These are phyloP conservation scores for Pocillopora damicornis DNA, from an alignment of 64 coral and sea anemone genomes.

Conservation along the genomic window DNA sequence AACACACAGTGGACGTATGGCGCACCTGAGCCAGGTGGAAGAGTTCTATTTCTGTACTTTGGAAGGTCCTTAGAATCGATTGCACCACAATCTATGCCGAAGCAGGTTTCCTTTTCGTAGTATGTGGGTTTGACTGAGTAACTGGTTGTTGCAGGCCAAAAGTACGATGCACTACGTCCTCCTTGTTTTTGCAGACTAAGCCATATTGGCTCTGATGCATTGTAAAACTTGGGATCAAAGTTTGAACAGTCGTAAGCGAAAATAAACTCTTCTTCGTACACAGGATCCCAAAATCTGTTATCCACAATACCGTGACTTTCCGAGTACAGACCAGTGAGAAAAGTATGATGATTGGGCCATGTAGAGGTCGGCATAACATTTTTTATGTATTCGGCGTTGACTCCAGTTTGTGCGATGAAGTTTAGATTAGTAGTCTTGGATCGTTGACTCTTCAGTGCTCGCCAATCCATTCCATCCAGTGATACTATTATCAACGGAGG, in stretches of 20 bases:
- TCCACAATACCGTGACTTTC: constrained; percentile 80
- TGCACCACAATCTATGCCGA: not conserved
- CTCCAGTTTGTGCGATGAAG: constrained; percentile 67
- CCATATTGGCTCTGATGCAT: constrained; percentile 76
- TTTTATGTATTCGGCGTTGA: constrained; percentile 53
- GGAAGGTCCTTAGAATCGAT: constrained; percentile 28
- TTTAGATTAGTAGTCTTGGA: constrained; percentile 51
- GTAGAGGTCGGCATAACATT: constrained; percentile 51
- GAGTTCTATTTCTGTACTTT: constrained; percentile 28
- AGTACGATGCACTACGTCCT: constrained; percentile 12
- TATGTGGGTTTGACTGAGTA: constrained; percentile 32
- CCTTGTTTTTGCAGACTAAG: constrained; percentile 61
- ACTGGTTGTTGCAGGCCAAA: constrained; percentile 40
- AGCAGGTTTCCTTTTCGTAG: constrained; percentile 11
- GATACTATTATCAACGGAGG: constrained; percentile 61
- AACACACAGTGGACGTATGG: constrained; percentile 25
- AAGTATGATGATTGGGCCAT: constrained; percentile 64
- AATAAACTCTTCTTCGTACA: constrained; percentile 53
- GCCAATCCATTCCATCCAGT: constrained; percentile 72
- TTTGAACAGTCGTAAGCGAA: constrained; percentile 71
- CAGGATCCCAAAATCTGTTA: constrained; percentile 83
- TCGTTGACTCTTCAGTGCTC: constrained; percentile 15
- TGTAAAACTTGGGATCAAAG: constrained; percentile 78
- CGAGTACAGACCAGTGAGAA: constrained; percentile 73
- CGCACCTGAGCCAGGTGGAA: not conserved